Evolutionary conservation across 1,140 invertebrate genomes (phyloP), one percentile per base, ranked within the genome.

Genomic region (Lasaia peninsularis): DNA sequence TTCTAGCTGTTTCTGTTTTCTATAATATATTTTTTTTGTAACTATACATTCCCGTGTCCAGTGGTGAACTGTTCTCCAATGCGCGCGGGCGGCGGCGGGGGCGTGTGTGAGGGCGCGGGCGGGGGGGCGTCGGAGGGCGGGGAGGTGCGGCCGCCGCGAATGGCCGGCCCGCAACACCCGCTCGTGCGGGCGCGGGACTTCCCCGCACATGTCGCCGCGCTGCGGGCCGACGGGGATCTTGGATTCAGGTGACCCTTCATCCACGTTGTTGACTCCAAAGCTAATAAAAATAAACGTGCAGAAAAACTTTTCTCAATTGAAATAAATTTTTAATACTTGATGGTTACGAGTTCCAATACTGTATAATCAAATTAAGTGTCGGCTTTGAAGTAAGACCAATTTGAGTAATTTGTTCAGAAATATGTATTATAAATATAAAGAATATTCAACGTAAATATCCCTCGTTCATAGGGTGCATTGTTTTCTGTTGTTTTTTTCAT

Each of bases 141-240:
- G 90, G 32, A 80, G 18, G 82, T 76, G 18, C 85, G 90, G 20
- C 90, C 92, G 33, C 91, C 92, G 40, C 80, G 86, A 56, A 85
- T 88, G 69, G 90, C 95, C 0, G 93, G 96, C 55, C 91, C 93
- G 4, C 92, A 95, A 16, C 86, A 78, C 31, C 87, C 87, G 37
- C 91, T 96, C 0, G 93, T 97, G 40, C 92, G 93, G 3, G 93
- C 96, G 0, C 90, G 93, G 60, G 90, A 93, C 57, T 97, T 97
- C 88, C 91, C 92, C 0, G 92, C 93, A 65, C 96, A 97, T 83
- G 96, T 97, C 2, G 92, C 93, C 8, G 91, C 93, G 34, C 82
- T 97, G 35, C 96, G 97, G 87, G 96, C 95, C 7, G 77, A 81
- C 40, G 78, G 77, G 0, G 78, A 84, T 33, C 78, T 84, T 34